phyloP scores from a whole-genome alignment of 2,113 vertebrate species.

The Dendrocopos noguchii region DNA sequence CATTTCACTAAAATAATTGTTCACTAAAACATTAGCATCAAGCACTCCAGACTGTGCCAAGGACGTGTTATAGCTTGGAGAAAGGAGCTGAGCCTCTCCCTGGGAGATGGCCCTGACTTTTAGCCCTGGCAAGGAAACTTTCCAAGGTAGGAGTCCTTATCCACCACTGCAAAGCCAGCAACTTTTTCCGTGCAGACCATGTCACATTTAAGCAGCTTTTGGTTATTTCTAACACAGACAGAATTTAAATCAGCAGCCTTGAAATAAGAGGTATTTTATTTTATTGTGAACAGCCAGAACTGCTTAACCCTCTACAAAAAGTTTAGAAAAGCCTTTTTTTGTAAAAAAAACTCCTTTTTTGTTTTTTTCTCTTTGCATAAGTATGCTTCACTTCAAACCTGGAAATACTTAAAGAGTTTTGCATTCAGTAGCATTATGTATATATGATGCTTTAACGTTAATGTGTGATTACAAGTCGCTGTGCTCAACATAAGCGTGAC shows the following conservation, averaged over 20 bases:
- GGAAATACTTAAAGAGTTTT: neutral
- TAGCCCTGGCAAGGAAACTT: neutral
- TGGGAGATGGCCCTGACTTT: neutral
- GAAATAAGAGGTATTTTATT: neutral
- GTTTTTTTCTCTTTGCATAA: neutral
- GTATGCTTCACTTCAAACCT: neutral
- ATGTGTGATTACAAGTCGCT: neutral
- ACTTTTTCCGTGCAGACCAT: neutral
- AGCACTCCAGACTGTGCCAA: neutral
- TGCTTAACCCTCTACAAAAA: neutral
- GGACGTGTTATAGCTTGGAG: neutral
- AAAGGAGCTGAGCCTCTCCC: neutral
- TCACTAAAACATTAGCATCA: neutral
- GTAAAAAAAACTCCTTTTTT: neutral
- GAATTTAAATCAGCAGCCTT: neutral
- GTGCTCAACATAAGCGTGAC: neutral
- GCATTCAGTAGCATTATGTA: neutral
- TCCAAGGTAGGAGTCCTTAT: neutral
- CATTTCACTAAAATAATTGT: neutral
- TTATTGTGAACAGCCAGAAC: neutral
- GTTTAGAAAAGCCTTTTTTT: neutral
- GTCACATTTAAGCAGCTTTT: constrained; percentile 19
- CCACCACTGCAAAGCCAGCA: neutral
- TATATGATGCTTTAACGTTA: neutral
- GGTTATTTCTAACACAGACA: neutral